Conservation (phyloP, 1,140 invertebrate species). For the Reticulitermes speratus region DNA sequence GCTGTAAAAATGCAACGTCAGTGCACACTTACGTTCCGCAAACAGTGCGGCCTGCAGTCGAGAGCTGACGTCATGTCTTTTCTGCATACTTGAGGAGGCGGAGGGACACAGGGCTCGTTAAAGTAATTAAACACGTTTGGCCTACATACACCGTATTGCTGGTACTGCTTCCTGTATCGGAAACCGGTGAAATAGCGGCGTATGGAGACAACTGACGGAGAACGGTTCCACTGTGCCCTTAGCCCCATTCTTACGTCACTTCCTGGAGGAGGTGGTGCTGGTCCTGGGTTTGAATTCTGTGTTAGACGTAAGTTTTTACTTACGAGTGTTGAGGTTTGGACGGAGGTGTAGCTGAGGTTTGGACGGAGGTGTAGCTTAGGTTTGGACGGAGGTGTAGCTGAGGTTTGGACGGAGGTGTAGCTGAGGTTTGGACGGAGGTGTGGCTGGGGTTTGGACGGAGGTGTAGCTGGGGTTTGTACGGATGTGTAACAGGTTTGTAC, state of each 20-base stretch:
- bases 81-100: neutral
- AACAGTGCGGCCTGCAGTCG: neutral
- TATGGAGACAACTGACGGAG: neutral
- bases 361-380: no score
- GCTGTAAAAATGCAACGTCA: no score
- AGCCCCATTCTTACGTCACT: neutral
- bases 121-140: neutral
- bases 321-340: no score
- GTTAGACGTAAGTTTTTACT: no score
- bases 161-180: neutral
- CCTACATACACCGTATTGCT: neutral
- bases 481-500: no score
- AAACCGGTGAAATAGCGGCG: neutral
- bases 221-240: neutral
- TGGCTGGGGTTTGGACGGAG: no score
- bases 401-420: no score
- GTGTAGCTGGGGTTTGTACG: no score
- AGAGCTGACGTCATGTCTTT: neutral
- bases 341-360: no score
- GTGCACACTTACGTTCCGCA: no score
- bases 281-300: neutral
- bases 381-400: no score
- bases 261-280: neutral
- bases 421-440: no score
- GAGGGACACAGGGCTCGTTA: neutral